Percentiles rank a stretch among this genome's conserved stretches.
These are phyloP conservation scores for Pionites leucogaster DNA, from an alignment of 2,113 vertebrate genomes.

Conservation along the genomic window DNA sequence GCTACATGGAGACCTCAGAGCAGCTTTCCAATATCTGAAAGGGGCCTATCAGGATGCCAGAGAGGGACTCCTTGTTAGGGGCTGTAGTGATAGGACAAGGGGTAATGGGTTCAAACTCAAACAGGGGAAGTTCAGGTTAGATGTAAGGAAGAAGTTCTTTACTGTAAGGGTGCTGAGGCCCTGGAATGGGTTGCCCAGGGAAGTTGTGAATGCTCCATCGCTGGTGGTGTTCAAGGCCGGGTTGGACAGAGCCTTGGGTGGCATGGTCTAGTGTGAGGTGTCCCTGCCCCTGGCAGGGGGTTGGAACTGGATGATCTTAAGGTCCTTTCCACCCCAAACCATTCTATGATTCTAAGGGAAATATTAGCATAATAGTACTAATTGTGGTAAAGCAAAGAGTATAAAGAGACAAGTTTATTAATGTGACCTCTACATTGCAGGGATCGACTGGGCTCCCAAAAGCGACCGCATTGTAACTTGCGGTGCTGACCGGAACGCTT, in stretches of 20 bases:
- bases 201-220: background rate
- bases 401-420: background rate
- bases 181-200: background rate
- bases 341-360: background rate
- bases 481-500: constrained; percentile 96
- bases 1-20: background rate
- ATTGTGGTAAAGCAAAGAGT: background rate
- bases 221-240: background rate
- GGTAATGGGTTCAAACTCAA: background rate
- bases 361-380: background rate
- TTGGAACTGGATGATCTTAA: too few species aligned
- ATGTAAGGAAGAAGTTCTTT: background rate
- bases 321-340: background rate
- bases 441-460: constrained; percentile 99
- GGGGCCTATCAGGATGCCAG: background rate
- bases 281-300: background rate
- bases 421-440: constrained; percentile 58
- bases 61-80: background rate
- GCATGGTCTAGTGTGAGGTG: fast-evolving
- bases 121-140: background rate
- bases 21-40: background rate
- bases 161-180: background rate
- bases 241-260: fast-evolving
- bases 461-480: constrained; percentile 98
- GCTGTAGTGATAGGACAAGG: background rate